Conservation (phyloP, 1,140 invertebrate genomes). For the Drosophila mayri region DNA sequence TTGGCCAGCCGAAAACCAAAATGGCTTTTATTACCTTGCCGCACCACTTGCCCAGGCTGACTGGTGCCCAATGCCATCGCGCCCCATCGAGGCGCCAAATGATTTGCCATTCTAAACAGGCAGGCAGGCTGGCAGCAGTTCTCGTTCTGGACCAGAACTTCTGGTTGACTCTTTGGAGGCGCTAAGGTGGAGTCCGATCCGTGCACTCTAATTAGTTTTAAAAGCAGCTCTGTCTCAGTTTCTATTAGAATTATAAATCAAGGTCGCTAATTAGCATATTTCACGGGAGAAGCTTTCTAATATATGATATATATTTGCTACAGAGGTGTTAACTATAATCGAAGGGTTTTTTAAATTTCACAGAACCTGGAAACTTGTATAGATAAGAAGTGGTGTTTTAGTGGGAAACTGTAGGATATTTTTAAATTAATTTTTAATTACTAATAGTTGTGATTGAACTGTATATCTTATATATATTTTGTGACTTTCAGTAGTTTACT, state of each 20-base stretch:
- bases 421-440: background rate
- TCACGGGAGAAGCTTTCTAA: slow-evolving; percentile 36
- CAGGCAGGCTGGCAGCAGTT: slow-evolving; percentile 3
- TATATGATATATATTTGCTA: slow-evolving; percentile 5
- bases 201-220: slow-evolving; percentile 13
- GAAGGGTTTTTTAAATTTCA: background rate
- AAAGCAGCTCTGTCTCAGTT: slow-evolving; percentile 6
- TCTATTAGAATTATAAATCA: slow-evolving; percentile 34
- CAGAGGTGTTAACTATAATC: background rate
- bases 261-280: slow-evolving; percentile 35
- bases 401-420: background rate
- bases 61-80: slow-evolving; percentile 25
- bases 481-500: background rate
- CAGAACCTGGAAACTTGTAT: no score
- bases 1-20: slow-evolving; percentile 55
- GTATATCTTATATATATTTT: no score
- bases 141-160: slow-evolving; percentile 7
- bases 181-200: slow-evolving; percentile 2
- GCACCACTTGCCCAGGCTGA: slow-evolving; percentile 33
- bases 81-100: slow-evolving; percentile 48
- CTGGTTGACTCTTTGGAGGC: slow-evolving; percentile 12
- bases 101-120: slow-evolving; percentile 40
- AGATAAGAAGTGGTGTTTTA: background rate
- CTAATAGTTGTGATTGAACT: background rate
- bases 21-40: slow-evolving; percentile 79